Base-by-base conservation (phyloP, 2,888 invertebrate species). In the Cantharis rustica region DNA sequence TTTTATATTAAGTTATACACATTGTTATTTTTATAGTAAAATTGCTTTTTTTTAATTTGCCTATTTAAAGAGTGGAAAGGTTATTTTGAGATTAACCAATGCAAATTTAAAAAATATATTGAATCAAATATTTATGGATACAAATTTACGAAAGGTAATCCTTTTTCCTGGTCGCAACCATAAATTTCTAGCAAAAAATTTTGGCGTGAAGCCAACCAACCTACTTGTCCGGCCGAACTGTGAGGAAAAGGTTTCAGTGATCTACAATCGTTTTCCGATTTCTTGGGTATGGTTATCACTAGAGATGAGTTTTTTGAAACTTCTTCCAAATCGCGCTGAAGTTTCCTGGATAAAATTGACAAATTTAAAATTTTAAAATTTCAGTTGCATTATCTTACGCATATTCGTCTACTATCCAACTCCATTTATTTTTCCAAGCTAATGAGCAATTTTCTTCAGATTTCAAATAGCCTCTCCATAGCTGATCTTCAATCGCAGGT, bases 391-490 rank as follows among this genome's bases (percentile, higher is more conserved):
- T 17, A 10, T 27, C 71, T 72, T 63, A 72, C 71, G 15, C 11
- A 16, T 72, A 72, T 72, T 72, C 63, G 10, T 1, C 20, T 11
- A 64, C 16, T 16, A 72, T 10, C 63, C 63, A 72, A 17, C 64
- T n/a, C 64, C 64, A 72, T 23, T 72, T 72, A 10, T 10, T 9
- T 13, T 62, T 23, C 71, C 71, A 72, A 7, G 64, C 64, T 7
- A 26, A 13, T 10, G 27, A 9, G 9, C 26, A 23, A 62, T 13
- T 62, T 20, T 64, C 26, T 61, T 72, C 69, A 9, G 75, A 72
- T 16, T 15, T 31, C 10, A 77, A 11, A 16, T 77, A 61, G 13
- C 66, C 68, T 64, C 61, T 61, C 71, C 72, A 73, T 13, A 79
- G 26, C 15, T 72, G 64, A 27, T 76, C 76, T 27, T 73, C 79